Evolutionary conservation across 2,797 vertebrate species (phyloP).

Genomic region (Molothrus aeneus): DNA sequence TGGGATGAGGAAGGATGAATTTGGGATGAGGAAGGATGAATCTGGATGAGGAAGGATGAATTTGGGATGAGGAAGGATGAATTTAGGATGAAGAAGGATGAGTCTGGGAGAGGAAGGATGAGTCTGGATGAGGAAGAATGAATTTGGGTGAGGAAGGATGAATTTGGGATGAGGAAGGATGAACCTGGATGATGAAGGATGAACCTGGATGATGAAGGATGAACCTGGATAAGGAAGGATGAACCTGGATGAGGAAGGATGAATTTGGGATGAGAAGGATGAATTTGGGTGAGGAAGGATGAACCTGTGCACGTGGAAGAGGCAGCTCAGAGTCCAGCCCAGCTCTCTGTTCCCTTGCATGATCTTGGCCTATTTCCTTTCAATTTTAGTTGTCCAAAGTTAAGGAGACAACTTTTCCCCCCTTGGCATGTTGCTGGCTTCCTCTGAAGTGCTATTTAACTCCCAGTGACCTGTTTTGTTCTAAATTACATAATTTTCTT

Average conservation of each 20-base stretch:
- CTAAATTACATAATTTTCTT: background rate
- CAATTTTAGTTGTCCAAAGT: background rate
- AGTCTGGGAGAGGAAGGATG: rapidly evolving
- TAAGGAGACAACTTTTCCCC: background rate
- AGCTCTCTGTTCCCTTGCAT: background rate
- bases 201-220: rapidly evolving
- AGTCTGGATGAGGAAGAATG: rapidly evolving
- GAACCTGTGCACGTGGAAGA: rapidly evolving
- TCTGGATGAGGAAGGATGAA: background rate
- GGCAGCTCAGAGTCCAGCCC: background rate
- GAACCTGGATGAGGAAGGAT: rapidly evolving
- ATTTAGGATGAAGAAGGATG: rapidly evolving
- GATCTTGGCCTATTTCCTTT: background rate
- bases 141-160: rapidly evolving
- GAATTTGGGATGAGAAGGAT: rapidly evolving
- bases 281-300: rapidly evolving
- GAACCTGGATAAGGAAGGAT: rapidly evolving
- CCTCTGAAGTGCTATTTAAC: background rate
- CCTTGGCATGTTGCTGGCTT: background rate
- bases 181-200: rapidly evolving
- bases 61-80: rapidly evolving
- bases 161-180: rapidly evolving
- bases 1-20: rapidly evolving
- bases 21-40: no score
- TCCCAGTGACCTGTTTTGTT: background rate